Evolutionary conservation across 2,113 vertebrate genomes (phyloP).

Genomic region (Bubo scandiacus): DNA sequence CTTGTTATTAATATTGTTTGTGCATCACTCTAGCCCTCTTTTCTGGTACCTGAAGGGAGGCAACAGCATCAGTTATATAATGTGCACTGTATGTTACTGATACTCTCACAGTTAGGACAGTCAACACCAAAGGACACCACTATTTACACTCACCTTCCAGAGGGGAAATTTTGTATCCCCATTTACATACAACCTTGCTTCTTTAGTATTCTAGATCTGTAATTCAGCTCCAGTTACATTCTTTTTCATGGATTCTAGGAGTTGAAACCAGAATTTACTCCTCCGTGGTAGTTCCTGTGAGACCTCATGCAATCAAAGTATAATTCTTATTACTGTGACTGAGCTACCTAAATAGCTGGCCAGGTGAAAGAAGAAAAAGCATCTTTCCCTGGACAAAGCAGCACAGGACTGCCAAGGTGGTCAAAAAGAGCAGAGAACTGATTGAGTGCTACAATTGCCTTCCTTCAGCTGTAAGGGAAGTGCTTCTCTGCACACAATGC

Average conservation of each 20-base stretch:
- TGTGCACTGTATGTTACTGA: neutral
- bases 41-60: neutral
- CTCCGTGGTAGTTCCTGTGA: neutral
- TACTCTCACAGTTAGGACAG: neutral
- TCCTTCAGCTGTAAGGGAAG: neutral
- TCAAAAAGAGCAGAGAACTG: neutral
- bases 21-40: neutral
- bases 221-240: neutral
- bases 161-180: neutral
- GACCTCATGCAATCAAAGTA: neutral
- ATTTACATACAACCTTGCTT: neutral
- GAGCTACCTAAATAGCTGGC: neutral
- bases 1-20: neutral
- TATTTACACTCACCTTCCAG: neutral
- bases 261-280: neutral
- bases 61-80: neutral
- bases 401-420: neutral
- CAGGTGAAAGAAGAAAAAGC: neutral
- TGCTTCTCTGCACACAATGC: neutral
- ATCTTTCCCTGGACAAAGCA: neutral
- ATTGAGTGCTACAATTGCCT: too few relatives aligned
- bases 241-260: neutral
- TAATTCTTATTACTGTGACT: neutral
- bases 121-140: neutral
- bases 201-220: neutral